Base-by-base conservation (phyloP, 2,113 vertebrate genomes). In the Mionectes macconnelli region DNA sequence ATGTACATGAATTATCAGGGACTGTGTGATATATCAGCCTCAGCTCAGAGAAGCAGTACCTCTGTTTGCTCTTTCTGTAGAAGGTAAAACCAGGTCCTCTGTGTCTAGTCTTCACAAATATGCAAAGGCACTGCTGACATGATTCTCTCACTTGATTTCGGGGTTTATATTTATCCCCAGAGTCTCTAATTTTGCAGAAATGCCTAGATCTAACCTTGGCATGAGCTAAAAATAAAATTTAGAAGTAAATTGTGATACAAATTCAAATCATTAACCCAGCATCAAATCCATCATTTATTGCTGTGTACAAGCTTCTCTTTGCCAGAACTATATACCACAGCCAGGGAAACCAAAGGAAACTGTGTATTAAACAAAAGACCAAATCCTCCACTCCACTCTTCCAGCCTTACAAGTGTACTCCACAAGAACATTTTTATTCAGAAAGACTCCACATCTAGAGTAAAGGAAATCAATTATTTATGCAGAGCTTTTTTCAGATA, bases 391-490 rank as follows among this genome's bases (percentile, higher is more conserved):
- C 45, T 67, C 72, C 50, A 24, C 12, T 86, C 42, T 50, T 50
- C 8, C 49, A 25, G 5, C 22, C 49, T 75, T 42, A 45, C 18
- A 59, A 66, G 8, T 53, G 19, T 56, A 79, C 14, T 68, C 60
- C 35, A 55, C 23, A 25, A 22, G 52, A 76, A 40, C 31, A 87
- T 86, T 49, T 94, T 84, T 39, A 75, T 90, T 80, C 56, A 92
- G 72, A 23, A 60, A 31, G 10, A 84, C 91, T 94, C 77, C 45
- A 55, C 88, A 76, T 31, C 31, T 78, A 69, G 52, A 95, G 64
- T 94, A 94, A 90, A 95, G 80, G 60, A 94, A 94, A 96, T 84
- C 33, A 89, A 94, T 95, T 93, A 96, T 97, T 97, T 94, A 96
- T 96, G 88, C 82, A 84, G 55, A 40, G 45, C 18, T 47, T 23